These are phyloP conservation scores for Penaeus monodon DNA, from an alignment of 2,888 invertebrate species.

Conservation along the genomic window DNA sequence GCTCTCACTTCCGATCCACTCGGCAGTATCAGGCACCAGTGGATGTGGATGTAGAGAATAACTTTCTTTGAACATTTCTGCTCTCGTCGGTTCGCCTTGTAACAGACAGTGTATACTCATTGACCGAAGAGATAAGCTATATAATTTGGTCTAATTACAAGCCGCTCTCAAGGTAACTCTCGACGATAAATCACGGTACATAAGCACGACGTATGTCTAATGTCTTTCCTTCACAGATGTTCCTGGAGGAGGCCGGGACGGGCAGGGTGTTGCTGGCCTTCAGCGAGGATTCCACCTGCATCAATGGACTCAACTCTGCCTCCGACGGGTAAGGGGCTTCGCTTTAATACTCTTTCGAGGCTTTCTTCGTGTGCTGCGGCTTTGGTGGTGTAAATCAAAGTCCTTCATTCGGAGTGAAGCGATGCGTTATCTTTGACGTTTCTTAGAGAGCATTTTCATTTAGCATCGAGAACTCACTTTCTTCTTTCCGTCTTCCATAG, in stretches of 20 bases:
- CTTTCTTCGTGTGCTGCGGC: background rate
- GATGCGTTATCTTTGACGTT: background rate
- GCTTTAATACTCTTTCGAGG: no score
- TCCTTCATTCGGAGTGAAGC: background rate
- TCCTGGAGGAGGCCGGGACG: conserved; percentile 72
- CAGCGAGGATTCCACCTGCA: conserved; percentile 78
- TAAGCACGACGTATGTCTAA: background rate
- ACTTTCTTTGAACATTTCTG: no score
- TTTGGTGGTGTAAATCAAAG: background rate
- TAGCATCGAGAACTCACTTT: conserved; percentile 69
- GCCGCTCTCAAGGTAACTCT: background rate
- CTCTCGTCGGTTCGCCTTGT: no score
- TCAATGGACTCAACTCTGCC: conserved; percentile 73
- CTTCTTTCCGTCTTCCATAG: conserved; percentile 74
- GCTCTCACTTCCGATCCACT: no score
- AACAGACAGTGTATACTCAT: background rate
- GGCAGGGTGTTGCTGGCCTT: conserved; percentile 75
- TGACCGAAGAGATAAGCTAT: background rate
- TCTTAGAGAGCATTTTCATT: no score
- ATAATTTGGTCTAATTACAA: background rate
- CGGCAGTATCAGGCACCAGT: no score
- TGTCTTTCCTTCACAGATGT: conserved; percentile 70
- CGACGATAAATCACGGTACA: no score
- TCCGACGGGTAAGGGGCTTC: conserved; percentile 71
- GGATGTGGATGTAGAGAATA: no score